Percentiles rank a stretch among this genome's conserved stretches.
Conservation (phyloP, 1,140 invertebrate species). For the Drosophila nannoptera region DNA sequence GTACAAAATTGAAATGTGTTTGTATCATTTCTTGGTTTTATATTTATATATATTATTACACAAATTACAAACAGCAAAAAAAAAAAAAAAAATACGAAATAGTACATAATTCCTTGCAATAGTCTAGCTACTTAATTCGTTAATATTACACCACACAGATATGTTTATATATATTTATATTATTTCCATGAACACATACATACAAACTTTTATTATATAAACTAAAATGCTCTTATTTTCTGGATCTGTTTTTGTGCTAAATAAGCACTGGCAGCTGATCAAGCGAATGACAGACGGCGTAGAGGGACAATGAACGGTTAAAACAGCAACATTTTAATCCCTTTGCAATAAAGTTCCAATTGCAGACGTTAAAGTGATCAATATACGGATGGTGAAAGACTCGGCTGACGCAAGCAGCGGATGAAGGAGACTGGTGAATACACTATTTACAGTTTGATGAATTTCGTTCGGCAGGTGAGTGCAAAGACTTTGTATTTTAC, state of each 20-base stretch:
- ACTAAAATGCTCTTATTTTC: slow-evolving; percentile 4
- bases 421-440: not conserved
- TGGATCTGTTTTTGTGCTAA: not conserved
- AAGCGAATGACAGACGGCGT: not conserved
- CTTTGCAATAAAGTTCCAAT: slow-evolving; percentile 11
- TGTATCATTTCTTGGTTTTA: no score
- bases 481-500: not conserved
- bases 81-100: slow-evolving; percentile 10
- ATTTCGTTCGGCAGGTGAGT: not conserved
- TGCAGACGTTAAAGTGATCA: slow-evolving; percentile 38
- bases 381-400: not conserved
- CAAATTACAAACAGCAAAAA: slow-evolving; percentile 39
- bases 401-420: not conserved
- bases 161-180: slow-evolving; percentile 7
- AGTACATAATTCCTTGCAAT: slow-evolving; percentile 35
- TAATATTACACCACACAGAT: slow-evolving; percentile 43
- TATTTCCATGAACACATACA: not conserved
- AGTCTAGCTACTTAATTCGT: slow-evolving; percentile 39
- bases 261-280: slow-evolving; percentile 26
- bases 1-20: not conserved
- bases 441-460: not conserved
- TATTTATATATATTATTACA: slow-evolving; percentile 40
- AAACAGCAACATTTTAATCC: slow-evolving; percentile 56
- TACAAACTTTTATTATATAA: not conserved
- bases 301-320: not conserved